Percentiles rank a stretch among this genome's conserved stretches.
Evolutionary conservation across 2,113 vertebrate genomes (phyloP).

Genomic region (Felis chaus): DNA sequence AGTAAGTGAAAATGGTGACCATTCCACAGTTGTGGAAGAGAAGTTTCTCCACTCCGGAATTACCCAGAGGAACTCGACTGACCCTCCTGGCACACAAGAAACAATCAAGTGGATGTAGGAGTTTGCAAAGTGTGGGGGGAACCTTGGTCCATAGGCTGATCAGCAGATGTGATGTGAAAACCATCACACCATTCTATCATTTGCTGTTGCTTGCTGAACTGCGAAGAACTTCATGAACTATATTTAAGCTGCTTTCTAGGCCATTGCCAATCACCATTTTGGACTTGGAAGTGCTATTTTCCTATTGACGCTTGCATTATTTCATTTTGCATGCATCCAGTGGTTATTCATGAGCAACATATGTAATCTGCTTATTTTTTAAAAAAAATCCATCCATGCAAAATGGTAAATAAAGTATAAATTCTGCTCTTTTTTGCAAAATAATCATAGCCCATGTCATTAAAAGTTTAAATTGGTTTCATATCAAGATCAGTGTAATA

Average conservation of each 20-base stretch:
- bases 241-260: slow-evolving; percentile 77
- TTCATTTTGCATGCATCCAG: slow-evolving; percentile 83
- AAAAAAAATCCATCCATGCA: slow-evolving; percentile 73
- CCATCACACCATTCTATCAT: slow-evolving; percentile 65
- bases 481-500: slow-evolving; percentile 74
- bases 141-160: slow-evolving; percentile 39
- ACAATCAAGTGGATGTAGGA: slow-evolving; percentile 51
- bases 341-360: slow-evolving; percentile 79
- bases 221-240: slow-evolving; percentile 80
- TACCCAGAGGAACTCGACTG: slow-evolving; percentile 46
- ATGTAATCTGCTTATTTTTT: slow-evolving; percentile 76
- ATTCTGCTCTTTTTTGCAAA: slow-evolving; percentile 76
- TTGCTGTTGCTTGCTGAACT: slow-evolving; percentile 81
- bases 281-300: slow-evolving; percentile 82
- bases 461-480: slow-evolving; percentile 76
- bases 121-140: slow-evolving; percentile 27
- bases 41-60: slow-evolving; percentile 68
- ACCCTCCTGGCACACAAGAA: slow-evolving; percentile 46
- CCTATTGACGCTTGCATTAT: slow-evolving; percentile 65
- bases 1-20: slow-evolving; percentile 78
- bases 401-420: slow-evolving; percentile 79
- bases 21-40: slow-evolving; percentile 38
- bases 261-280: slow-evolving; percentile 77
- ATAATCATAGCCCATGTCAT: slow-evolving; percentile 71
- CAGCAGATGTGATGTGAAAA: slow-evolving; percentile 64